A percentile compares a stretch with the other conserved stretches of the same genome.
Conservation (phyloP, 2,888 invertebrate species). For the Yponomeuta malinellus region DNA sequence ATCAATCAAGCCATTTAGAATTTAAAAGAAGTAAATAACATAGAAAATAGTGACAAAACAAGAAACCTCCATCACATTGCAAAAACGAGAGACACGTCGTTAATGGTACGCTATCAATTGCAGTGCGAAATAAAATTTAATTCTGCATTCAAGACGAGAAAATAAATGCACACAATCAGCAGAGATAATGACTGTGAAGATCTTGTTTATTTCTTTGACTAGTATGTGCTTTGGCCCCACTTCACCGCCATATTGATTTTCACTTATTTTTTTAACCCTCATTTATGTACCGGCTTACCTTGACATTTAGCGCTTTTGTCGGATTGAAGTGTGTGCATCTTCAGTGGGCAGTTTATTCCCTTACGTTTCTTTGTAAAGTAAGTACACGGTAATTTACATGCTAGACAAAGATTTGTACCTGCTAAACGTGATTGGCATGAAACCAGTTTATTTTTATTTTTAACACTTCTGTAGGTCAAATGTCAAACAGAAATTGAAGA, state of each 20-base stretch:
- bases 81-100: constrained; percentile 2
- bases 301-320: constrained; percentile 52
- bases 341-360: constrained; percentile 33
- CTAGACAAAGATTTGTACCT: not conserved
- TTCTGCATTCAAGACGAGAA: constrained; percentile 18
- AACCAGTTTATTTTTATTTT: not conserved
- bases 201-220: not conserved
- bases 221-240: constrained; percentile 3
- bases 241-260: not conserved
- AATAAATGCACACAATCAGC: constrained; percentile 13
- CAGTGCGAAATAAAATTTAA: constrained; percentile 21
- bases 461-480: not conserved
- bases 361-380: constrained; percentile 16
- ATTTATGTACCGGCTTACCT: constrained; percentile 36
- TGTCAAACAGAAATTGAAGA: not conserved
- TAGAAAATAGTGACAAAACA: not conserved
- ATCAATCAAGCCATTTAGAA: not conserved
- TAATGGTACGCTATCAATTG: constrained; percentile 23
- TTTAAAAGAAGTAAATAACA: not conserved
- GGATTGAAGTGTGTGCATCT: constrained; percentile 40
- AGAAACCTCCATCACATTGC: not conserved
- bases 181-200: constrained; percentile 16
- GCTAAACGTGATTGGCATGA: not conserved
- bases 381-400: not conserved
- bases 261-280: constrained; percentile 13